A percentile compares a stretch with the other conserved stretches of the same genome.
These are phyloP conservation scores for Drosophila pseudotalamancana DNA, from an alignment of 2,888 invertebrate genomes.

Conservation along the genomic window DNA sequence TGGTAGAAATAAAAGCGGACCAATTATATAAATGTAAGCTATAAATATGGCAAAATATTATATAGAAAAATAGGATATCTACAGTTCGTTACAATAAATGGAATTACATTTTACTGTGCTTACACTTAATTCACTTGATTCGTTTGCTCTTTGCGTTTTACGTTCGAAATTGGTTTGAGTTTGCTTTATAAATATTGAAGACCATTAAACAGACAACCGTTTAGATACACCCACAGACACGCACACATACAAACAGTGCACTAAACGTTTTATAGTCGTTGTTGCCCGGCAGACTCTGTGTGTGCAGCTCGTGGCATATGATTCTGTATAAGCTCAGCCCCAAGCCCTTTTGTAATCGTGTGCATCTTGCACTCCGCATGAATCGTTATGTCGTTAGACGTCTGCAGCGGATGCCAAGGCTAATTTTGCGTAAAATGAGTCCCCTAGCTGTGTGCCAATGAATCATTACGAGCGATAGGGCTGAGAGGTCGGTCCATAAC, in stretches of 20 bases:
- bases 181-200: slow-evolving; percentile 70
- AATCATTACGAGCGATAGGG: slow-evolving; percentile 57
- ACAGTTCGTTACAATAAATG: slow-evolving; percentile 25
- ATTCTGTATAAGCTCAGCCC: slow-evolving; percentile 15
- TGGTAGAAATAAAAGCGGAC: no score
- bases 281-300: slow-evolving; percentile 33
- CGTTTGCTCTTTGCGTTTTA: slow-evolving; percentile 32
- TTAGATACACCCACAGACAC: slow-evolving; percentile 2
- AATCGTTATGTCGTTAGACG: slow-evolving; percentile 65
- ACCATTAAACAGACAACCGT: slow-evolving; percentile 57
- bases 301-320: slow-evolving; percentile 36
- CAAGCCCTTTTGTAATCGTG: slow-evolving; percentile 32
- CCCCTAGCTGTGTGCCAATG: slow-evolving; percentile 58
- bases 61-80: slow-evolving; percentile 30
- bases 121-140: slow-evolving; percentile 31
- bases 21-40: no score
- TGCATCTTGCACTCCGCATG: slow-evolving; percentile 47
- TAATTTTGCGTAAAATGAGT: slow-evolving; percentile 77
- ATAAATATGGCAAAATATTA: no score
- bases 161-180: slow-evolving; percentile 38
- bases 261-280: slow-evolving; percentile 61
- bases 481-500: slow-evolving; percentile 13
- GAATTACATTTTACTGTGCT: slow-evolving; percentile 15
- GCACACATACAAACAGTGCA: slow-evolving; percentile 10
- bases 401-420: slow-evolving; percentile 72